Evolutionary conservation across 2,888 invertebrate genomes (phyloP).

Genomic region (Tineola bisselliella): DNA sequence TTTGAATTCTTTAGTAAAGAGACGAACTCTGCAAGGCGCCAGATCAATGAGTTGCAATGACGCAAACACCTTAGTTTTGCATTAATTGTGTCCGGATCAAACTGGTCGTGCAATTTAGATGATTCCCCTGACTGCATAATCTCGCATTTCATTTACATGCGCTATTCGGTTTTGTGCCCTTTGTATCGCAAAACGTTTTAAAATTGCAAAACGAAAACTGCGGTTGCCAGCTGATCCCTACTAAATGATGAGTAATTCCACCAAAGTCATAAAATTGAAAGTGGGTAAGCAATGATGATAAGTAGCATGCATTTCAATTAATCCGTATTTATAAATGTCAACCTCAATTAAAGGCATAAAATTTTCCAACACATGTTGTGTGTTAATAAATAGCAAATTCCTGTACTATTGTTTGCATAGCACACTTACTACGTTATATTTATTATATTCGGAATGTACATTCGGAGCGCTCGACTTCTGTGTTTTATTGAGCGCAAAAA

Average conservation of each 20-base stretch:
- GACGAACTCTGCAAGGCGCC: not conserved
- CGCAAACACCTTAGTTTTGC: constrained; percentile 25
- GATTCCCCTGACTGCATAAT: constrained; percentile 10
- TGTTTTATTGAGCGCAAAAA: not conserved
- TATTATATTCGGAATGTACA: not conserved
- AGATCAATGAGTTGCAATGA: constrained; percentile 12
- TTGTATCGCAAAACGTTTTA: too few relatives aligned
- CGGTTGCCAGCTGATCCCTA: too few relatives aligned
- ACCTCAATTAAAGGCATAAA: not conserved
- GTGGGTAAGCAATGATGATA: too few relatives aligned
- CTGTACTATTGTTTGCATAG: not conserved
- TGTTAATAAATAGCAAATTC: constrained; percentile 6
- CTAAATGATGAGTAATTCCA: too few relatives aligned
- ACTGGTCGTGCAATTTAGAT: constrained; percentile 25
- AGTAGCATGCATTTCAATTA: too few relatives aligned
- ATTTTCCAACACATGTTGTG: not conserved
- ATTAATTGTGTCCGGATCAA: not conserved
- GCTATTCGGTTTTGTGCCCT: too few relatives aligned
- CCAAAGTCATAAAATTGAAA: too few relatives aligned
- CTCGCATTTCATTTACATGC: not conserved
- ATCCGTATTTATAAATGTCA: not conserved
- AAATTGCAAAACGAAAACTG: too few relatives aligned
- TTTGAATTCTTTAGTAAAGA: not conserved
- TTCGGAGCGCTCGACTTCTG: not conserved
- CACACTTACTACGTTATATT: constrained; percentile 3